Conservation (phyloP, 2,113 vertebrate species). For the Peromyscus californicus region DNA sequence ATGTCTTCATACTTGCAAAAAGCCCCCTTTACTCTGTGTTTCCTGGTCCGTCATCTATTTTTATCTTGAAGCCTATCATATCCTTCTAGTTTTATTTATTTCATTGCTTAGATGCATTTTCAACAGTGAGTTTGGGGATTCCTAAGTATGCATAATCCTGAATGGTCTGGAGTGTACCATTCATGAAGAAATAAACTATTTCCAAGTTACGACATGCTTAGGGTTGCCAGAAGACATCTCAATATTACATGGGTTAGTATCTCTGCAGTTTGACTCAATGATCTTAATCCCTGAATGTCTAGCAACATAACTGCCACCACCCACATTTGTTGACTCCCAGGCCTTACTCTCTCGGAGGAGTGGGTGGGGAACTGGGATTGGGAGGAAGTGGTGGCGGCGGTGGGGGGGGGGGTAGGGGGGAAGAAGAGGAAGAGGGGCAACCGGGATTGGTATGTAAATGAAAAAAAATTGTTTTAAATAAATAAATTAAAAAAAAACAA, state of each 20-base stretch:
- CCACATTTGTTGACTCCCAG: too few relatives aligned
- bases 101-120: not conserved
- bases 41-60: not conserved
- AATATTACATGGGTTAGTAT: not conserved
- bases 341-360: too few relatives aligned
- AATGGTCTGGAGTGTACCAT: not conserved
- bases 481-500: too few relatives aligned
- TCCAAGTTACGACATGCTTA: not conserved
- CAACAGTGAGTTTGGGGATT: not conserved
- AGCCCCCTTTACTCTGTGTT: not conserved
- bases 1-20: not conserved
- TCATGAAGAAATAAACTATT: not conserved
- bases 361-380: too few relatives aligned
- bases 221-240: slow-evolving; percentile 8
- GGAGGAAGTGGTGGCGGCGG: too few relatives aligned
- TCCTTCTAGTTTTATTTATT: not conserved
- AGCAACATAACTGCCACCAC: too few relatives aligned
- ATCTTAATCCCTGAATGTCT: not conserved
- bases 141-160: not conserved
- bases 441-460: too few relatives aligned
- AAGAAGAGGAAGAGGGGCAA: too few relatives aligned
- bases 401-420: too few relatives aligned
- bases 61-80: not conserved
- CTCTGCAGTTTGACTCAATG: not conserved
- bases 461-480: too few relatives aligned